Evolutionary conservation across 2,888 invertebrate genomes (phyloP).

Genomic region (Lumbricus terrestris): DNA sequence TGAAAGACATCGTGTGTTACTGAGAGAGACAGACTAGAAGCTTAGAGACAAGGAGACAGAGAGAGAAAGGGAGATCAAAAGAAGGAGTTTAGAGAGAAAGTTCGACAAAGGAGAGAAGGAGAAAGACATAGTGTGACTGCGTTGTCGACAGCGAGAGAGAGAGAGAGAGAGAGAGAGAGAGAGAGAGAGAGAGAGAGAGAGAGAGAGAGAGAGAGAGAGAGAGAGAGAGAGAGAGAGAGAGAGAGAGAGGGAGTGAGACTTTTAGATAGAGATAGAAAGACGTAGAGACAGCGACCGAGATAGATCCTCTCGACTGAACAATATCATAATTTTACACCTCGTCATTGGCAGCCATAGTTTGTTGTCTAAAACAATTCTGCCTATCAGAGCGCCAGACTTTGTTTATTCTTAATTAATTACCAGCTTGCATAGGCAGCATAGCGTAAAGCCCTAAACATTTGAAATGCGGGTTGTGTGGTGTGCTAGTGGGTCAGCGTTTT

Average conservation of each 20-base stretch:
- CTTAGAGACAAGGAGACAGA: background rate
- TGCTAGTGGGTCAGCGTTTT: no score
- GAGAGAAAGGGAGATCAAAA: background rate
- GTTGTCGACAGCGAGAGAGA: background rate
- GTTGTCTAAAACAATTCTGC: no score
- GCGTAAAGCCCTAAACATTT: no score
- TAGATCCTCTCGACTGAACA: background rate
- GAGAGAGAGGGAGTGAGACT: background rate
- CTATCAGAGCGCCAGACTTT: no score
- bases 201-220: background rate
- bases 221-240: background rate
- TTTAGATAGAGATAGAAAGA: background rate
- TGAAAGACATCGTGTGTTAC: no score
- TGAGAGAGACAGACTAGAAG: background rate
- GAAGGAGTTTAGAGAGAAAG: no score
- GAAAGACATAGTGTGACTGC: background rate
- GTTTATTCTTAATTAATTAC: no score
- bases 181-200: background rate
- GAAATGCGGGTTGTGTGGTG: no score
- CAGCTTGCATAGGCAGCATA: no score
- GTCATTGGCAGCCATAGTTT: no score
- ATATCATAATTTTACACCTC: background rate
- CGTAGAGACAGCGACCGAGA: background rate
- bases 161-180: background rate
- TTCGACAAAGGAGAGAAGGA: background rate